These are phyloP conservation scores for Agrochola lychnidis DNA, from an alignment of 2,888 invertebrate species.

Conservation along the genomic window DNA sequence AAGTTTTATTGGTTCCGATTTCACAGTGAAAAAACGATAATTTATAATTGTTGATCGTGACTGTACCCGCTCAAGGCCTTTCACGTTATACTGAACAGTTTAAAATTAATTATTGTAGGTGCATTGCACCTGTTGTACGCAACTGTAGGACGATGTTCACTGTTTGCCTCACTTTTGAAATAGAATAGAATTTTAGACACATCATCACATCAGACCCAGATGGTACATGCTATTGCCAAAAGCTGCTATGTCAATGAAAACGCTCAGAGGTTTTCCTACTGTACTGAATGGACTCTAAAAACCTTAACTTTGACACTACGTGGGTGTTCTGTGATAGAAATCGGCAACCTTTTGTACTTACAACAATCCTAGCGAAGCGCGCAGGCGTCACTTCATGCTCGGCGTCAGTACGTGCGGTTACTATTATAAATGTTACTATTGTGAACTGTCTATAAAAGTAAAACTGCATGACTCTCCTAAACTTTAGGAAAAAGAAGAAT, in stretches of 20 bases:
- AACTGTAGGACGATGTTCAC: background rate
- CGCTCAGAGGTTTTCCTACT: background rate
- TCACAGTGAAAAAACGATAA: constrained; percentile 60
- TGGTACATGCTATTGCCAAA: background rate
- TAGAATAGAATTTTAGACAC: no score
- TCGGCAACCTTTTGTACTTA: constrained; percentile 1
- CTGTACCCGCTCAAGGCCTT: constrained; percentile 54
- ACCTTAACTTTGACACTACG: constrained; percentile 22
- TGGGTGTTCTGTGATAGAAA: constrained; percentile 36
- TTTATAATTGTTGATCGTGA: constrained; percentile 62
- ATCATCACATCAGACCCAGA: no score
- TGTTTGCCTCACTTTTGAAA: background rate
- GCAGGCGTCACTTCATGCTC: background rate
- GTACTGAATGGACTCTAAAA: constrained; percentile 24
- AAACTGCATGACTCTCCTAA: background rate
- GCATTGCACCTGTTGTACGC: constrained; percentile 46
- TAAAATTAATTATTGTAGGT: constrained; percentile 13
- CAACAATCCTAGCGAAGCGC: background rate
- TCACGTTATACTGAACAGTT: constrained; percentile 44
- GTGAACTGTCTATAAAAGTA: background rate
- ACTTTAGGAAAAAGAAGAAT: background rate
- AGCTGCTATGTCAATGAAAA: background rate
- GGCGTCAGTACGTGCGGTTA: background rate
- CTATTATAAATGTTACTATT: background rate
- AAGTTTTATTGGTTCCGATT: constrained; percentile 61